Evolutionary conservation across 2,888 invertebrate species (phyloP).

Genomic region (Diadegma fenestrale): DNA sequence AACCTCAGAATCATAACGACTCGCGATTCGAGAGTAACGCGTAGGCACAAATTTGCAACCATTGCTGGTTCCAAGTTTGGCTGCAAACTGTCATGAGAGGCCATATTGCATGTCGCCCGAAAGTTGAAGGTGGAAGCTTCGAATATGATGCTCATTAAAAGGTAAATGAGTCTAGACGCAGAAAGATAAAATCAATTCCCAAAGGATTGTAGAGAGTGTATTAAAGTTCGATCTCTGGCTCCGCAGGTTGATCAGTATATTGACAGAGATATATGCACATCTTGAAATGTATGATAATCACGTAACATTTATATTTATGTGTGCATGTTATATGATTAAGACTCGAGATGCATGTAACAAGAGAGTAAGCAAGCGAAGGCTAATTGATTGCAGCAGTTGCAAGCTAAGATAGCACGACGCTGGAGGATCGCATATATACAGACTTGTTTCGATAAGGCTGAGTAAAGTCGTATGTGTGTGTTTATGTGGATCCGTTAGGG

Average conservation of each 20-base stretch:
- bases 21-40: not conserved
- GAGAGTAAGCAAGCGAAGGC: conserved; percentile 15
- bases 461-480: not conserved
- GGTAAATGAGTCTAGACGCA: conserved; percentile 37
- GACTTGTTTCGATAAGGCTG: conserved; percentile 17
- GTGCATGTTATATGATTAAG: conserved; percentile 14
- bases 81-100: not conserved
- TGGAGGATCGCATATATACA: conserved; percentile 1
- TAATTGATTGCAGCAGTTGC: conserved; percentile 60
- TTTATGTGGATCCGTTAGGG: not conserved
- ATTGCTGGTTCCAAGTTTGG: not conserved
- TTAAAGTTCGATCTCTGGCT: conserved; percentile 37
- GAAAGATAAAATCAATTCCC: conserved; percentile 19
- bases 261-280: not conserved
- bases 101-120: conserved; percentile 45
- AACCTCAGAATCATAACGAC: too few species aligned
- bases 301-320: conserved; percentile 3
- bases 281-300: not conserved
- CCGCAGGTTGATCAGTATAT: not conserved
- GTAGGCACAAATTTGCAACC: not conserved
- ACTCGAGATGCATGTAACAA: conserved; percentile 16
- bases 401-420: conserved; percentile 32
- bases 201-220: conserved; percentile 6
- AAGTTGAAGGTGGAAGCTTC: conserved; percentile 5
- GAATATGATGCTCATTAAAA: conserved; percentile 44